phyloP scores from a whole-genome alignment of 92 coral and sea anemone genomes.

The Virgularia gustaviana region DNA sequence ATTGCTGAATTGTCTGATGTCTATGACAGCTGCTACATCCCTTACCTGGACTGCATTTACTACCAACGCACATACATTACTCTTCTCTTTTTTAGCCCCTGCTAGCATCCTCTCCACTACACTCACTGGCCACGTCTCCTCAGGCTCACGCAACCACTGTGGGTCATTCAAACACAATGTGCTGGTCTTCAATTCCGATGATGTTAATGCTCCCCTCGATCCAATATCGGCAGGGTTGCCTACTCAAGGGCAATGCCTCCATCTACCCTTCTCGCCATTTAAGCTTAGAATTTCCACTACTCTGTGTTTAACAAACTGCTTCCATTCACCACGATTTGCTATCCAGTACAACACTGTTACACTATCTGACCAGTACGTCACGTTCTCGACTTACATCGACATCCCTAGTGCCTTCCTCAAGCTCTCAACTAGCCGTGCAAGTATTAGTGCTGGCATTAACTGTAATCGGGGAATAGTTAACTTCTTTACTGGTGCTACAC shows the following conservation, averaged over 20 bases:
- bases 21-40: not conserved
- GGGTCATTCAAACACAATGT: constrained; percentile 3
- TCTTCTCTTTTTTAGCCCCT: too few relatives aligned
- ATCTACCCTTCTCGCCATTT: too few relatives aligned
- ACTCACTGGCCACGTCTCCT: too few relatives aligned
- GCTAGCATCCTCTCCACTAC: not conserved
- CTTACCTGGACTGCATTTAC: not conserved
- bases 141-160: not conserved
- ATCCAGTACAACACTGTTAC: constrained; percentile 36
- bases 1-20: not conserved
- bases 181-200: not conserved
- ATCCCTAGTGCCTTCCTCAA: constrained; percentile 14
- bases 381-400: too few relatives aligned
- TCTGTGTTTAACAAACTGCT: not conserved
- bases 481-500: constrained; percentile 36
- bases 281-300: too few relatives aligned
- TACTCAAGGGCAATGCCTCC: not conserved
- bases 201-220: too few relatives aligned
- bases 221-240: constrained; percentile 17
- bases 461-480: constrained; percentile 30
- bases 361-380: constrained; percentile 36
- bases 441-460: too few relatives aligned
- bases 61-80: not conserved
- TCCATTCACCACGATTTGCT: not conserved
- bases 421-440: constrained; percentile 12